These are phyloP conservation scores for Yasuhikotakia modesta DNA, from an alignment of 2,797 vertebrate genomes.

Conservation along the genomic window DNA sequence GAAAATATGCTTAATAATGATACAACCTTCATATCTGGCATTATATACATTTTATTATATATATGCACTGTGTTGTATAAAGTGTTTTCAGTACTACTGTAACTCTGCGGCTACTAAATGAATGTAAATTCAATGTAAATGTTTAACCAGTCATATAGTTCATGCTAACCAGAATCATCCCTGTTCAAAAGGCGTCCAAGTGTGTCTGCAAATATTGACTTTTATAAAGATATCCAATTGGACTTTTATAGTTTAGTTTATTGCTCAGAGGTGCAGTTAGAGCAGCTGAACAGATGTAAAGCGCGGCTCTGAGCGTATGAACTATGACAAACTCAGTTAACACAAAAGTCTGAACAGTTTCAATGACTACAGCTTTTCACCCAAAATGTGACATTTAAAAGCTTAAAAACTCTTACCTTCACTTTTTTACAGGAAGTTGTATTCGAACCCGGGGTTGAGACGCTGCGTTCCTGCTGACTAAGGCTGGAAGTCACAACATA, in stretches of 20 bases:
- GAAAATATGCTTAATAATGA: too few species aligned
- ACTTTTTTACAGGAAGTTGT: background rate
- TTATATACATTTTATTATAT: too few species aligned
- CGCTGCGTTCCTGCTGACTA: background rate
- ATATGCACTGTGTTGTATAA: too few species aligned
- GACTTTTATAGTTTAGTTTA: background rate
- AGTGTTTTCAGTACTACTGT: too few species aligned
- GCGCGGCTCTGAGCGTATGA: background rate
- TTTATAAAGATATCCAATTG: background rate
- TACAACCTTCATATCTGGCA: too few species aligned
- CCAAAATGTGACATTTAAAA: background rate
- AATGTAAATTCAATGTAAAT: background rate
- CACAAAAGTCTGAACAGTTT: too few species aligned
- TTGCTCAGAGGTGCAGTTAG: background rate
- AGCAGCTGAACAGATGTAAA: background rate
- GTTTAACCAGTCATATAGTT: slow-evolving; percentile 13
- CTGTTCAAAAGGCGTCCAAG: slow-evolving; percentile 2
- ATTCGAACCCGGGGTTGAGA: background rate
- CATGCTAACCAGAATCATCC: background rate
- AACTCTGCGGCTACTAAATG: background rate
- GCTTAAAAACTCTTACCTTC: slow-evolving; percentile 16
- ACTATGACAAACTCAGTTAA: background rate
- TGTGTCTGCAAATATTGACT: slow-evolving; percentile 16
- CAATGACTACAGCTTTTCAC: background rate
- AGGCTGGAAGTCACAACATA: background rate